These are phyloP conservation scores for Eudasyphora cyanicolor DNA, from an alignment of 2,888 invertebrate genomes.

Conservation along the genomic window DNA sequence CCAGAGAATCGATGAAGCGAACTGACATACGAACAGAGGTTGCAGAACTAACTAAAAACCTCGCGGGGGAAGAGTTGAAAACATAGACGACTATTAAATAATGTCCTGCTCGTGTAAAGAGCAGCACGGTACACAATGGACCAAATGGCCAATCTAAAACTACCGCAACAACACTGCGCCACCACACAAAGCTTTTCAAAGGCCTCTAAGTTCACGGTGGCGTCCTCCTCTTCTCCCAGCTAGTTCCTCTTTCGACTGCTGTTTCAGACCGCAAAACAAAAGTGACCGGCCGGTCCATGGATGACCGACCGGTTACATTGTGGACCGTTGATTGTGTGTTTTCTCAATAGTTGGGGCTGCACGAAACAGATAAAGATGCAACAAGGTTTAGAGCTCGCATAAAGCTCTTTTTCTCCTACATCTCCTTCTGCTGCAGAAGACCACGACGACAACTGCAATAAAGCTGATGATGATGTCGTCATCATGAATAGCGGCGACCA, in stretches of 20 bases:
- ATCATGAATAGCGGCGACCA: conserved; percentile 39
- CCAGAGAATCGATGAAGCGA: conserved; percentile 8
- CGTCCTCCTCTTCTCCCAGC: too few relatives aligned
- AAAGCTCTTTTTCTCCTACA: not conserved
- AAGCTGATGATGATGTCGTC: conserved; percentile 17
- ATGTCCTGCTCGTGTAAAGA: conserved; percentile 59
- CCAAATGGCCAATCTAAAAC: conserved; percentile 50
- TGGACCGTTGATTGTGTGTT: not conserved
- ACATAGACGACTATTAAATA: conserved; percentile 54
- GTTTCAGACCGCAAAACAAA: conserved; percentile 52
- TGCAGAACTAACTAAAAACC: not conserved
- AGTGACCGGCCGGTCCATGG: conserved; percentile 43
- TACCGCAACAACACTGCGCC: conserved; percentile 26
- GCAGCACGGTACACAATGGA: conserved; percentile 49
- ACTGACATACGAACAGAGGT: not conserved
- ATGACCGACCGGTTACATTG: not conserved
- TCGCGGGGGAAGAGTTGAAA: too few relatives aligned
- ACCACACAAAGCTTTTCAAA: not conserved
- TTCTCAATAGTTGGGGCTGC: not conserved
- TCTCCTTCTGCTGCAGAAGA: not conserved
- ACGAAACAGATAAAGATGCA: conserved; percentile 37
- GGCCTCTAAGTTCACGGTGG: not conserved
- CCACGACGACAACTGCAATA: too few relatives aligned
- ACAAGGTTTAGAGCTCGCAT: conserved; percentile 24
- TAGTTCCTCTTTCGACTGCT: not conserved